Conservation (phyloP, 2,113 vertebrate species). For the Percopsis transmontana region DNA sequence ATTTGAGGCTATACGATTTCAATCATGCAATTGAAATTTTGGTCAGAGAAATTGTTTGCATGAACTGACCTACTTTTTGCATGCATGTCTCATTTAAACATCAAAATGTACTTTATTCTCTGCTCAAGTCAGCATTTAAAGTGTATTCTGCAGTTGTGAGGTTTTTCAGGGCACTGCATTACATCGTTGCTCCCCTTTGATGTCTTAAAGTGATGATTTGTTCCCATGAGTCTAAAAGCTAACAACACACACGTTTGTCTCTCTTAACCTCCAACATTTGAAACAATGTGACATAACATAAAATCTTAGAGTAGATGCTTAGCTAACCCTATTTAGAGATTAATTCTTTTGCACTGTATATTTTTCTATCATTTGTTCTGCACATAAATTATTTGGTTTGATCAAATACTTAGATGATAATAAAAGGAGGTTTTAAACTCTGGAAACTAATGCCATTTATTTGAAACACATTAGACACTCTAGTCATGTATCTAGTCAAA, state of each 20-base stretch:
- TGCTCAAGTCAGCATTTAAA: constrained; percentile 27
- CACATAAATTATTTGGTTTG: constrained; percentile 10
- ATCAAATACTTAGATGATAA: too few relatives aligned
- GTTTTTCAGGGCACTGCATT: constrained; percentile 19
- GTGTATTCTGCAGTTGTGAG: constrained; percentile 23
- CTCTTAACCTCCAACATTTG: too few relatives aligned
- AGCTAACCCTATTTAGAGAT: neutral
- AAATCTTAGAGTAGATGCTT: neutral
- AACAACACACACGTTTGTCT: neutral
- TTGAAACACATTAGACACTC: constrained; percentile 21
- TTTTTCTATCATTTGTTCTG: constrained; percentile 12
- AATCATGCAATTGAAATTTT: neutral
- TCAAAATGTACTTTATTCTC: constrained; percentile 11
- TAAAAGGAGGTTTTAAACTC: constrained; percentile 26
- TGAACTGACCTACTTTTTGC: too few relatives aligned
- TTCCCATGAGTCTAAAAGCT: neutral
- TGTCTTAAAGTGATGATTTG: neutral
- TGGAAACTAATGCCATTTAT: constrained; percentile 27
- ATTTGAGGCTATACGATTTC: constrained; percentile 8
- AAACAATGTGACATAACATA: neutral
- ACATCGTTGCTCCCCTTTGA: constrained; percentile 12
- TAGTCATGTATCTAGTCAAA: constrained; percentile 18
- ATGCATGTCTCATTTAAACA: constrained; percentile 13
- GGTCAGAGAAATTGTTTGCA: neutral
- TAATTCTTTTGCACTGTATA: neutral